Conservation (phyloP, 2,888 invertebrate species). For the Machimus rusticus region DNA sequence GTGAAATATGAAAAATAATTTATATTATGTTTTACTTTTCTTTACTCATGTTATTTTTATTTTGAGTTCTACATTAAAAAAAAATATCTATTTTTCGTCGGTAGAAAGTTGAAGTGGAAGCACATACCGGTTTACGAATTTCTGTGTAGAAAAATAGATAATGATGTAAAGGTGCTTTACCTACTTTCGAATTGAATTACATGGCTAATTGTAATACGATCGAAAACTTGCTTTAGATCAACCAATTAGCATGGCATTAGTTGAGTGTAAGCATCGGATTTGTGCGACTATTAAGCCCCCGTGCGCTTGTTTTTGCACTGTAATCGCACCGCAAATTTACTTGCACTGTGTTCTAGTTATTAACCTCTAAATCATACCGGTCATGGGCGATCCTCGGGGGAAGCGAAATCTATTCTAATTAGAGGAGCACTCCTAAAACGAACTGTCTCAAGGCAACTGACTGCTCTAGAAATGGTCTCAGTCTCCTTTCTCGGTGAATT, state of each 20-base stretch:
- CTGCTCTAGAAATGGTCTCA: background rate
- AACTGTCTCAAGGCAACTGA: constrained; percentile 12
- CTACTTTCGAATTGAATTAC: background rate
- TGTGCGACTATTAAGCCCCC: background rate
- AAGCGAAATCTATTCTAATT: constrained; percentile 25
- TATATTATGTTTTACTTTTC: no score
- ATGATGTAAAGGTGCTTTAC: background rate
- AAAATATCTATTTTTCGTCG: no score
- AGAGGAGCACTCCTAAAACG: background rate
- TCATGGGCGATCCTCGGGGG: background rate
- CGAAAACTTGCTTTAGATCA: background rate
- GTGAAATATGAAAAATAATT: no score
- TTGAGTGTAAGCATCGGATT: background rate
- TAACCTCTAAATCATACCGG: background rate
- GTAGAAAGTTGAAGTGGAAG: background rate
- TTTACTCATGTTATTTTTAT: no score
- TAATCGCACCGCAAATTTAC: background rate
- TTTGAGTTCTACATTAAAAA: no score
- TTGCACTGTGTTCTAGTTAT: background rate
- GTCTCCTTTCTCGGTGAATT: background rate
- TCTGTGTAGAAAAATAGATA: background rate
- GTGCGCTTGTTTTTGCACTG: background rate
- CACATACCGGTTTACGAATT: background rate
- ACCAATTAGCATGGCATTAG: background rate
- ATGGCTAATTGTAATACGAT: background rate